Evolutionary conservation across 2,113 vertebrate species (phyloP), one percentile per base, ranked within the genome.

Genomic region (Oreochromis niloticus): DNA sequence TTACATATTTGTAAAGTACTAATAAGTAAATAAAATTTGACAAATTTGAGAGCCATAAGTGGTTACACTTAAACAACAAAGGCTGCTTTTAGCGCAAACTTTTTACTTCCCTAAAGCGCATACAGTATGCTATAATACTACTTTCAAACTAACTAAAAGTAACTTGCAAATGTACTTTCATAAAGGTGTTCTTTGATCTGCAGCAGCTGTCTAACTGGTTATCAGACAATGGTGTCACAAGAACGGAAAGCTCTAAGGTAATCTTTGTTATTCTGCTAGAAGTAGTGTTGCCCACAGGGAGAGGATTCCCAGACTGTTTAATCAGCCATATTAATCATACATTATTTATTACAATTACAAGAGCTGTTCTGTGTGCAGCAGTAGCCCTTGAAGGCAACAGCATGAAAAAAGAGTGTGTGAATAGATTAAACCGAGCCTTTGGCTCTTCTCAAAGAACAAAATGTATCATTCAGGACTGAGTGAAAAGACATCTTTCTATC

Each of bases 281-380:
- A 92, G 93, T 89, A 82, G 84, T 85, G 83, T 79, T 88, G 88
- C 93, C 92, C 83, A 90, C 55, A 92, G 93, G 91, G 89, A 92
- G 88, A 93, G 85, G 91, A 93, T 92, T 93, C 92, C 91, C 94
- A 93, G 92, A 92, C 93, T 94, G 94, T 94, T 96, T 95, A 95
- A 95, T 94, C 95, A 95, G 92, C 92, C 92, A 89, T 88, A 94
- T 96, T 95, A 94, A 95, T 94, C 93, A 92, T 95, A 92, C 93
- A 95, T 95, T 94, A 96, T 96, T 95, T 94, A 96, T 94, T 87
- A 93, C 89, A 88, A 94, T 96, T 95, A 94, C 94, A 95, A 87
- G 93, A 91, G 84, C 85, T 52, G 88, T 88, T 91, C 86, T 80
- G 87, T 91, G 86, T 88, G 88, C 93, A 82, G 87, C 83, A 81